Conservation (phyloP, 2,113 vertebrate species). For the Archilochus colubris region DNA sequence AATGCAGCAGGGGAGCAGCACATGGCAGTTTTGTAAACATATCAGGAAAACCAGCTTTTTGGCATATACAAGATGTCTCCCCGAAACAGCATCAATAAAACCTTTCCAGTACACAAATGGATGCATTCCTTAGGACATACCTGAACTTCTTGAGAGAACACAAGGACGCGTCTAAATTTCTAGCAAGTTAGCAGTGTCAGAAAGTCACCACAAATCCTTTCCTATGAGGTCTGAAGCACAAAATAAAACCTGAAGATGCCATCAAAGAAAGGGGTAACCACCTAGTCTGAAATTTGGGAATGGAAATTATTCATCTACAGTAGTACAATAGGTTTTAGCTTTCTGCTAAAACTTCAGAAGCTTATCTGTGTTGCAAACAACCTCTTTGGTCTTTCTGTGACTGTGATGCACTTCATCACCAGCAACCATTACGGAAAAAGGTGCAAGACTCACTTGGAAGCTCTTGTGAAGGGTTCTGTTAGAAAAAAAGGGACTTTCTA, state of each 20-base stretch:
- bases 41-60: not conserved
- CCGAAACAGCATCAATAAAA: not conserved
- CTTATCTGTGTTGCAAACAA: not conserved
- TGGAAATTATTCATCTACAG: not conserved
- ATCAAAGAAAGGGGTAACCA: not conserved
- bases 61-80: not conserved
- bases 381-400: not conserved
- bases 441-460: constrained; percentile 1
- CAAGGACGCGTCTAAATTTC: not conserved
- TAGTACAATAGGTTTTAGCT: not conserved
- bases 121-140: not conserved
- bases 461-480: not conserved
- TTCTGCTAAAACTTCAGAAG: not conserved
- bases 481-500: not conserved
- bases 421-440: constrained; percentile 14
- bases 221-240: not conserved
- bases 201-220: not conserved
- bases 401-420: constrained; percentile 24
- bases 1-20: not conserved
- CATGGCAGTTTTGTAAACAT: not conserved
- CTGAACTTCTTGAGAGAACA: not conserved
- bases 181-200: not conserved
- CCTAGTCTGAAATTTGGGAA: not conserved
- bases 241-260: not conserved
- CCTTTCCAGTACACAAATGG: not conserved